Percentiles rank a stretch among this genome's conserved stretches.
Conservation (phyloP, 2,888 invertebrate species). For the Kryphioiulus occultus region DNA sequence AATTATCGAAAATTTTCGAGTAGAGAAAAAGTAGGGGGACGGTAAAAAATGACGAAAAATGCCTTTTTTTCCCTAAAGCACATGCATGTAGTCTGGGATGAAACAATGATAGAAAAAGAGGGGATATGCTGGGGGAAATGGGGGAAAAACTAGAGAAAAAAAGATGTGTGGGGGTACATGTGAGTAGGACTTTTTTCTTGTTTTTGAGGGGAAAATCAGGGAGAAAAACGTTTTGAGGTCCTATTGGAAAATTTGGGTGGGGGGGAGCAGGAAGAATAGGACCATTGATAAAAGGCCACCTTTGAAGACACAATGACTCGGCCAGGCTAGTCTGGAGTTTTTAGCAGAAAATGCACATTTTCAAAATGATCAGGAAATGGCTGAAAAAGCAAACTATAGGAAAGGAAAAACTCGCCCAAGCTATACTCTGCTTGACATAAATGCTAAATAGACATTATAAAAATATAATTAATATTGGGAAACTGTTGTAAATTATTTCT, state of each 20-base stretch:
- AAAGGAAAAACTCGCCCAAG: no score
- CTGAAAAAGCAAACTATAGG: background rate
- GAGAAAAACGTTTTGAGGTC: slow-evolving; percentile 41
- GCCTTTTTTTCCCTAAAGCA: slow-evolving; percentile 47
- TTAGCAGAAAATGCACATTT: slow-evolving; percentile 40
- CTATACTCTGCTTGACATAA: background rate
- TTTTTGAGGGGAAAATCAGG: slow-evolving; percentile 45
- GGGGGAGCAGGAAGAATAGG: slow-evolving; percentile 41
- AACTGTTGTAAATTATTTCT: no score
- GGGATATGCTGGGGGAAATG: slow-evolving; percentile 42
- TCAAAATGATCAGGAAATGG: slow-evolving; percentile 39
- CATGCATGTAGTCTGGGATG: slow-evolving; percentile 46
- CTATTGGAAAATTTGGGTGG: slow-evolving; percentile 45
- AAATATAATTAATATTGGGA: no score
- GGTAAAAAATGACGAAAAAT: slow-evolving; percentile 30
- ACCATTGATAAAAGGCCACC: slow-evolving; percentile 43
- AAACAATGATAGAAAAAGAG: slow-evolving; percentile 47
- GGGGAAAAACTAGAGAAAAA: background rate
- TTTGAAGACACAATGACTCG: slow-evolving; percentile 37
- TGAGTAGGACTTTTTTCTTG: slow-evolving; percentile 42
- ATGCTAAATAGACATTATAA: background rate
- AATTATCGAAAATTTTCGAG: slow-evolving; percentile 42
- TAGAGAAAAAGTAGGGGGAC: slow-evolving; percentile 1
- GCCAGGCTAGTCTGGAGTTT: slow-evolving; percentile 40
- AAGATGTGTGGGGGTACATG: slow-evolving; percentile 32